Base-by-base conservation (phyloP, 2,113 vertebrate genomes). In the Gymnogyps californianus region DNA sequence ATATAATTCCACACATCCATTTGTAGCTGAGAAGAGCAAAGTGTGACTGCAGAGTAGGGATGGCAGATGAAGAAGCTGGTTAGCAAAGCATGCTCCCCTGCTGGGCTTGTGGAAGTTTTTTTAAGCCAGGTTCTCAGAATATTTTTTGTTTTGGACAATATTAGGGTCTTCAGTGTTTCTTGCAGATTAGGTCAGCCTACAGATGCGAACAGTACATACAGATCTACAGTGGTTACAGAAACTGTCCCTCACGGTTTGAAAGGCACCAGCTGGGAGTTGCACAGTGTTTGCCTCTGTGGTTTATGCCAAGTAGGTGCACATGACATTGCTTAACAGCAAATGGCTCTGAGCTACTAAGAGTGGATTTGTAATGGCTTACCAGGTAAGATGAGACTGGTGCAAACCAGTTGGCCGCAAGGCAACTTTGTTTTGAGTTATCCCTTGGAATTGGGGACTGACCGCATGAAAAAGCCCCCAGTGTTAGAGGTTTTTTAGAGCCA, bases 51-150 rank as follows among this genome's bases (percentile, higher is more conserved):
- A 12, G 74, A 22, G 26, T 6, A 32, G n/a, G 10, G 20, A 28
- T 7, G 24, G 47, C 14, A 10, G 38, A 11, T 0, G 2, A 62
- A 71, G 25, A 26, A n/a, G 19, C 12, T 21, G 7, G 19, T 29
- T 18, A 10, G n/a, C 52, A 42, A 82, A 75, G 9, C 21, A 6
- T 1, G 0, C 12, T 49, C 7, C 24, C 13, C 18, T 34, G 31
- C 9, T 16, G 67, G 24, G 9, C 22, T 74, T 29, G 7, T 16
- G 28, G n/a, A 36, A 9, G 3, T 6, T 7, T 1, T 64, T 57
- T 36, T 52, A 44, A 64, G 20, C 9, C 7, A 44, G 4, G 1
- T 36, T 36, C 44, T 58, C 16, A 0, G 1, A 31, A 12, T 47
- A 7, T 7, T 55, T 58, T 31, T 59, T 38, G 10, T 5, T 66